Conservation (phyloP, 2,113 vertebrate genomes). For the Psilopogon haemacephalus region DNA sequence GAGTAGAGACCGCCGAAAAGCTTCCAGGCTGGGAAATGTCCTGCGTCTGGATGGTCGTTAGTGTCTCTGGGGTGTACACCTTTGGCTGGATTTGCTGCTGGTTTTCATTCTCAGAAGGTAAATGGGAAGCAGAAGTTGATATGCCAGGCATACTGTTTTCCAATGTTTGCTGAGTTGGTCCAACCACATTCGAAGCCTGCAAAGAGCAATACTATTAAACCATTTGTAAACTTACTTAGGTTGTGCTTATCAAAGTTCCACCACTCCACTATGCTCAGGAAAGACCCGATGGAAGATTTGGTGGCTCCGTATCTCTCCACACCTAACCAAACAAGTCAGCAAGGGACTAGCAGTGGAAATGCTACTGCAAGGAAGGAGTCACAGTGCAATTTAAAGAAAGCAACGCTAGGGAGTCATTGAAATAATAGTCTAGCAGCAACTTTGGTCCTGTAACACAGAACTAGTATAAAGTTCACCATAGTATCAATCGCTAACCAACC, state of each 20-base stretch:
- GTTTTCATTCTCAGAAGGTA: slow-evolving; percentile 85
- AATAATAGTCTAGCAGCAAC: background rate
- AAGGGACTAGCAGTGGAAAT: background rate
- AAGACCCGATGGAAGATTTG: background rate
- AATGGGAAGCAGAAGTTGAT: slow-evolving; percentile 80
- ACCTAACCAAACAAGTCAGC: background rate
- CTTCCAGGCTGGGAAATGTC: slow-evolving; percentile 82
- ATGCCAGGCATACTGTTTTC: slow-evolving; percentile 80
- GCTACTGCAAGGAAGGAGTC: background rate
- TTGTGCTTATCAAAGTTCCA: background rate
- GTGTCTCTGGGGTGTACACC: slow-evolving; percentile 81
- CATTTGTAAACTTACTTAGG: background rate
- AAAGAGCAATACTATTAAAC: background rate
- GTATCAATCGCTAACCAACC: background rate
- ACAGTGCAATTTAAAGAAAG: background rate
- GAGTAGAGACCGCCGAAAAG: slow-evolving; percentile 79
- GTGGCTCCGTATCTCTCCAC: background rate
- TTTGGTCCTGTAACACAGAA: background rate
- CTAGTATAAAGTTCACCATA: background rate
- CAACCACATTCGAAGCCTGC: slow-evolving; percentile 84
- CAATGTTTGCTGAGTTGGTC: slow-evolving; percentile 81
- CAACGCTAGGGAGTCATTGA: background rate
- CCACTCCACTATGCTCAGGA: background rate
- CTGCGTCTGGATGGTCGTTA: slow-evolving; percentile 89
- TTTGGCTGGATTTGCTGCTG: slow-evolving; percentile 79